Percentiles rank a stretch among this genome's conserved stretches.
These are phyloP conservation scores for Lysandra coridon DNA, from an alignment of 2,888 invertebrate species.

Conservation along the genomic window DNA sequence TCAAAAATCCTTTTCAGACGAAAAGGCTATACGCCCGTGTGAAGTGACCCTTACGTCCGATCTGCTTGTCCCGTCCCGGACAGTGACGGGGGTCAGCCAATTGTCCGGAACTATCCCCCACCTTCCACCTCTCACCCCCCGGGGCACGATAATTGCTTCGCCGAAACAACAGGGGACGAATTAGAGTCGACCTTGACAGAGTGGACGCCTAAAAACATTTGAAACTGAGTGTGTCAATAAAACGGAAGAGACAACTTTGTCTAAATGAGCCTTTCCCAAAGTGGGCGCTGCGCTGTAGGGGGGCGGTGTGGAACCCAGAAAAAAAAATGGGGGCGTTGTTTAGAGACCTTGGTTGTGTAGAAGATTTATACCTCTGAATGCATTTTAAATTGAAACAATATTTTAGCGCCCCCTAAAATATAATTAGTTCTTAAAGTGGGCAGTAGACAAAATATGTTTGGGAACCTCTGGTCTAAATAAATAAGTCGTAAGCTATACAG, in stretches of 20 bases:
- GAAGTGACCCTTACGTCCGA: neutral
- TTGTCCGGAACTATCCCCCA: neutral
- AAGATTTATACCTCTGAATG: too few species aligned
- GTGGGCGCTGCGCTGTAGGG: too few species aligned
- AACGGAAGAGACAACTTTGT: neutral
- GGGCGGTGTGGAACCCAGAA: too few species aligned
- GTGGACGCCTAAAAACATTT: neutral
- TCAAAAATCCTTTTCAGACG: neutral
- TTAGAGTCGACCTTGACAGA: neutral
- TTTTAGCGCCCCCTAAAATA: too few species aligned
- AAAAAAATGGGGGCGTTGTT: too few species aligned
- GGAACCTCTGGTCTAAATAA: too few species aligned
- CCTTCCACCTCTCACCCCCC: neutral
- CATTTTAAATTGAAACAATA: too few species aligned
- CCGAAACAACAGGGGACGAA: constrained; percentile 4
- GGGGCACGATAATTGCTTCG: constrained; percentile 8
- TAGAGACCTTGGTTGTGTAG: too few species aligned
- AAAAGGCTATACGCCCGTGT: neutral
- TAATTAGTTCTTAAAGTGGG: too few species aligned
- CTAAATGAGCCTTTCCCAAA: neutral
- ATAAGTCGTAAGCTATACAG: too few species aligned
- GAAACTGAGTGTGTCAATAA: neutral
- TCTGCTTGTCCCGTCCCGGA: neutral
- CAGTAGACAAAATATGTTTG: too few species aligned
- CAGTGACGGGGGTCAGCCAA: constrained; percentile 10